Base-by-base conservation (phyloP, 2,888 invertebrate genomes). In the Melanophora roralis region DNA sequence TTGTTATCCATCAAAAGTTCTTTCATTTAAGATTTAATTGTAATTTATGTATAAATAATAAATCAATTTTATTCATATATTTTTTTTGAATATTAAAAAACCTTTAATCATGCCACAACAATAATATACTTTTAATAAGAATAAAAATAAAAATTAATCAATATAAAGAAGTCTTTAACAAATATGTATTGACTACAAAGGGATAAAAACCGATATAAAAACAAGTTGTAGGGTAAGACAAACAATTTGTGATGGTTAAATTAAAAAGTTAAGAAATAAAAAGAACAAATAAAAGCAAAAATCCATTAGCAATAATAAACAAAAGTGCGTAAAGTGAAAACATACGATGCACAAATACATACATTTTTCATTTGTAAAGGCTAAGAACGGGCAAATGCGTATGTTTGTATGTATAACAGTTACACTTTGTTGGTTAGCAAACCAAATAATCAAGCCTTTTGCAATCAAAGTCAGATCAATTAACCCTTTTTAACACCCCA, bases 401-500 rank as follows among this genome's bases (percentile, higher is more conserved):
- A 32, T 55, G 43, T 14, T 16, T 53, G 27, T 40, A 40, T 49
- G 1, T 3, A 6, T 49, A 19, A 38, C 27, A 49, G 45, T 45
- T 36, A 60, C 51, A 40, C 38, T 38, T 47, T 69, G 34, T 51
- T 55, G 27, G 55, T 23, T 32, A 36, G 21, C 59, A 5, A 14
- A n/a, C 1, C 7, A 34, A 34, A 43, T 67, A 68, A 53, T 69
- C 62, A 60, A 69, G 69, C 76, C 76, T 76, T 64, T 36, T 62
- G 45, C 80, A 76, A 80, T 80, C 80, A 76, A 80, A 80, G 80
- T 76, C 80, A 80, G 65, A 80, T 80, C 80, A 80, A 80, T 80
- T 80, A 80, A 80, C 80, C 80, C 80, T 80, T 76, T 80, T 80
- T 80, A 80, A 80, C 80, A 80, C 79, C 79, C 79, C 57, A 51